Evolutionary conservation across 2,113 vertebrate species (phyloP).

Genomic region (Pampusana beccarii): DNA sequence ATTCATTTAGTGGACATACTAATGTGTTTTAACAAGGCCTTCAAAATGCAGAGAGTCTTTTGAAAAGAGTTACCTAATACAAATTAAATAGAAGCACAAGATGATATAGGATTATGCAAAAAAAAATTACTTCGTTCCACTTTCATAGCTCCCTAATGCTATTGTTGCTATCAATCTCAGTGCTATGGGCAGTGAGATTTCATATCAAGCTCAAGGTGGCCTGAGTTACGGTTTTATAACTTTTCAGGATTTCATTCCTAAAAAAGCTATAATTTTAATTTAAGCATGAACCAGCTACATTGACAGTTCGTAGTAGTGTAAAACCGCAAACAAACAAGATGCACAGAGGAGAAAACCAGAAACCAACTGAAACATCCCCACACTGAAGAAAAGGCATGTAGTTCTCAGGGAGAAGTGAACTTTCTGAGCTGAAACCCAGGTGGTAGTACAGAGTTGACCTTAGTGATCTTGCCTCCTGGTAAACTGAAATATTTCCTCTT

Average conservation of each 20-base stretch:
- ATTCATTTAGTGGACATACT: neutral
- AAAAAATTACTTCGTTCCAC: neutral
- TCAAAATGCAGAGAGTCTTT: neutral
- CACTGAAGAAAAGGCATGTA: neutral
- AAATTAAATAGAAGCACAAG: neutral
- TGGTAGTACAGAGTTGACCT: neutral
- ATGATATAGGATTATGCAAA: neutral
- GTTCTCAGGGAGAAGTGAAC: neutral
- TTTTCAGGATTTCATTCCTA: neutral
- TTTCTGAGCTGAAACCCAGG: neutral
- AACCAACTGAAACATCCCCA: neutral
- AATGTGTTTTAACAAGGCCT: neutral
- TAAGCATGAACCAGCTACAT: neutral
- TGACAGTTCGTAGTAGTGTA: neutral
- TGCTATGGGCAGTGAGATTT: neutral
- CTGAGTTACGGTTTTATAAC: neutral
- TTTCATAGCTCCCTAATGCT: neutral
- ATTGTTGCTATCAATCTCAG: accelerated
- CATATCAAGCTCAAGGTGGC: neutral
- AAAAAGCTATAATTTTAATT: neutral
- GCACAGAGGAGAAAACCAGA: neutral
- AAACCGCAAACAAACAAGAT: neutral
- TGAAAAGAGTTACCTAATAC: neutral
- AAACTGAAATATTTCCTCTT: neutral
- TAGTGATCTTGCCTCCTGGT: neutral